phyloP scores from a whole-genome alignment of 2,113 vertebrate species.

The Mustelus asterias region DNA sequence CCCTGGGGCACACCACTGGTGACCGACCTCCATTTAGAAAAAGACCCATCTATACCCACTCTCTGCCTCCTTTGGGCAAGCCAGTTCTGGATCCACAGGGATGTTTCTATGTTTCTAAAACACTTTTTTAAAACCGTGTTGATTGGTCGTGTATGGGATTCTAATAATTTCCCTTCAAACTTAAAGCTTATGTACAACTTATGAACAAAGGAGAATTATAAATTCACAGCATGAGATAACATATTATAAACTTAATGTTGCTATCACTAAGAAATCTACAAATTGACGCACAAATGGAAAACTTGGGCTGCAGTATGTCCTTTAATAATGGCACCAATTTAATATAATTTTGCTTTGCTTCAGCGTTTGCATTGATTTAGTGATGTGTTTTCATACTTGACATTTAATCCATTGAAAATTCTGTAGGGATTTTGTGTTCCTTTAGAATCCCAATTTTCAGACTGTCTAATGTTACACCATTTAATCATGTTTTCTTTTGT shows the following conservation, averaged over 20 bases:
- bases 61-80: too few species aligned
- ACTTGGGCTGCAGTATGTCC: background rate
- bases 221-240: background rate
- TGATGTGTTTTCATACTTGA: conserved; percentile 14
- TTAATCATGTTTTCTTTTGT: conserved; percentile 11
- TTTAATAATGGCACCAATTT: background rate
- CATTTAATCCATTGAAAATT: conserved; percentile 17
- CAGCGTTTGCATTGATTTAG: background rate
- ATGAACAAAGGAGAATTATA: background rate
- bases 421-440: background rate
- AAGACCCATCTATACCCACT: too few species aligned
- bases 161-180: background rate
- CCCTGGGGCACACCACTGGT: too few species aligned
- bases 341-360: conserved; percentile 14
- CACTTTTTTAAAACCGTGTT: background rate
- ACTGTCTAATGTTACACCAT: background rate
- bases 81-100: too few species aligned
- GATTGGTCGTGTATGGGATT: background rate
- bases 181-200: background rate
- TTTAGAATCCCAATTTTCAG: background rate
- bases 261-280: background rate
- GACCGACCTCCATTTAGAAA: too few species aligned
- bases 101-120: too few species aligned
- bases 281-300: background rate
- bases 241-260: background rate